Percentiles rank a stretch among this genome's conserved stretches.
These are phyloP conservation scores for Globia sparganii DNA, from an alignment of 2,888 invertebrate species.

Conservation along the genomic window DNA sequence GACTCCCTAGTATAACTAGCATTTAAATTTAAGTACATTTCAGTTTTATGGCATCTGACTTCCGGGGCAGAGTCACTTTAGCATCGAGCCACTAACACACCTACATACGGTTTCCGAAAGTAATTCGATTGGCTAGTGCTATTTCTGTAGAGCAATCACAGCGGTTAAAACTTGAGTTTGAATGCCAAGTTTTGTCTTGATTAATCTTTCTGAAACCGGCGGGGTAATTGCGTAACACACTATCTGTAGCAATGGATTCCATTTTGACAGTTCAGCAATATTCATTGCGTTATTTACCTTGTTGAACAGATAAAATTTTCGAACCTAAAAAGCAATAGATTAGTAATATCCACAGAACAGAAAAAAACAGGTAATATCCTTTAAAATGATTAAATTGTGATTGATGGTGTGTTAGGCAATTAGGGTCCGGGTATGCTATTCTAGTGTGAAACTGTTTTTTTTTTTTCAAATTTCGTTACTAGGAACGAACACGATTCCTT, in stretches of 20 bases:
- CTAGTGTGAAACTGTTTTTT: not conserved
- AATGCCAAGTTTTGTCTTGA: not conserved
- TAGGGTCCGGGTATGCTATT: not conserved
- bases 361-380: too few relatives aligned
- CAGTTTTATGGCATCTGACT: not conserved
- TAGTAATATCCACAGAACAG: too few relatives aligned
- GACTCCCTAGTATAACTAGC: too few relatives aligned
- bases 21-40: constrained; percentile 7
- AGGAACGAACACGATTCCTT: not conserved
- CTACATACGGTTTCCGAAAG: constrained; percentile 18
- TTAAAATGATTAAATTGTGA: too few relatives aligned
- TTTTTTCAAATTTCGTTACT: not conserved
- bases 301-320: too few relatives aligned
- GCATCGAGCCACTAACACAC: not conserved
- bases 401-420: too few relatives aligned
- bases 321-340: too few relatives aligned
- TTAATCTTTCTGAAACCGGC: not conserved
- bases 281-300: too few relatives aligned
- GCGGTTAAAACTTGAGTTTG: not conserved
- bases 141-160: not conserved
- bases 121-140: not conserved
- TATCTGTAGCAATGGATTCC: too few relatives aligned
- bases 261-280: too few relatives aligned
- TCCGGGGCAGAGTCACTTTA: not conserved
- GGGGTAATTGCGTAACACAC: too few relatives aligned